phyloP scores from a whole-genome alignment of 2,797 vertebrate genomes.

The Eutrigla gurnardus region DNA sequence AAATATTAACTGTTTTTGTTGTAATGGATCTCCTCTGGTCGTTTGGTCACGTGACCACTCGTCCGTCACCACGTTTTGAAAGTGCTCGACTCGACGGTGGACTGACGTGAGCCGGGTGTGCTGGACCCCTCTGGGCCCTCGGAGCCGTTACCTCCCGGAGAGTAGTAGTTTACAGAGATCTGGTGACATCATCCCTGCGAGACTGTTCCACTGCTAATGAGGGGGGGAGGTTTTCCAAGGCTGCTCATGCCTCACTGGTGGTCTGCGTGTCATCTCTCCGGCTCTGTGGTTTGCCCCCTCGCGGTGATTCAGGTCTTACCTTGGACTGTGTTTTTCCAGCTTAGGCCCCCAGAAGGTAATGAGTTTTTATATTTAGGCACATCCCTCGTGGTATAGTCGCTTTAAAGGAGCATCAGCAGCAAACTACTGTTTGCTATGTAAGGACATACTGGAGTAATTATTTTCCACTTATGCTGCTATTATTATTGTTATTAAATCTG shows the following conservation, averaged over 20 bases:
- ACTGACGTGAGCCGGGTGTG: constrained; percentile 48
- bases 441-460: no score
- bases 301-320: constrained; percentile 61
- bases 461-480: no score
- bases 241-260: constrained; percentile 72
- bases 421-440: no score
- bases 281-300: constrained; percentile 58
- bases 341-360: constrained; percentile 35
- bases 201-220: constrained; percentile 72
- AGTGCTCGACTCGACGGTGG: constrained; percentile 2
- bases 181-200: constrained; percentile 68
- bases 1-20: constrained; percentile 7
- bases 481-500: no score
- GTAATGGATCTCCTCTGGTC: neutral
- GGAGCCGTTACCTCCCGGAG: constrained; percentile 61
- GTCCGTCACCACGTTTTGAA: neutral
- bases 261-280: constrained; percentile 70
- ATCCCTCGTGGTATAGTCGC: constrained; percentile 5
- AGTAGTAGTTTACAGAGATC: constrained; percentile 60
- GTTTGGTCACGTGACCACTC: neutral
- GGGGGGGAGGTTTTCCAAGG: constrained; percentile 66
- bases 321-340: constrained; percentile 60
- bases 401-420: no score
- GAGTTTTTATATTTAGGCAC: constrained; percentile 30
- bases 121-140: constrained; percentile 15